These are phyloP conservation scores for Phylloscopus trochiloides DNA, from an alignment of 2,113 vertebrate species.

Conservation along the genomic window DNA sequence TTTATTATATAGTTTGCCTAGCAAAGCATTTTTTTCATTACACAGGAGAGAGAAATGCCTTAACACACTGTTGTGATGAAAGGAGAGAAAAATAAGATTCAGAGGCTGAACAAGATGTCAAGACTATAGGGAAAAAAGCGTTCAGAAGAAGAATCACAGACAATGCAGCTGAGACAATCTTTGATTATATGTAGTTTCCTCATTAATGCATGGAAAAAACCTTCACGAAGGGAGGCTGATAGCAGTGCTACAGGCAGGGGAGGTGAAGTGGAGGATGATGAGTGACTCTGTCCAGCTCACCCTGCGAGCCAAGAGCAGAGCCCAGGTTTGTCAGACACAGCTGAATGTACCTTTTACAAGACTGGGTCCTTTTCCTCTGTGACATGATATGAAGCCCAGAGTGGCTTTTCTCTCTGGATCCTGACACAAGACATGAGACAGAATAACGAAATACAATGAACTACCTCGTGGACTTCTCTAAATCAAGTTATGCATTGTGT, in stretches of 20 bases:
- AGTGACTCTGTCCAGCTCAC: not conserved
- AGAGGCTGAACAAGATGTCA: not conserved
- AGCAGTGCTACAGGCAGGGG: not conserved
- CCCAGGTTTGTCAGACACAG: not conserved
- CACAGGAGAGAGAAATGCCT: not conserved
- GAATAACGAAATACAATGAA: not conserved
- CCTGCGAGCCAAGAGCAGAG: not conserved
- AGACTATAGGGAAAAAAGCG: not conserved
- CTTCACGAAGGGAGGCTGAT: not conserved
- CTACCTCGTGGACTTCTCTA: not conserved
- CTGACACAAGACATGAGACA: not conserved
- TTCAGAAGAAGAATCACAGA: not conserved
- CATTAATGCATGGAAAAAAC: not conserved
- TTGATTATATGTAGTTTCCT: not conserved
- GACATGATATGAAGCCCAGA: not conserved
- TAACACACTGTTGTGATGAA: not conserved
- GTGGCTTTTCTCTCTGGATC: not conserved
- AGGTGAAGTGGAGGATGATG: not conserved
- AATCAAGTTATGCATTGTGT: not conserved
- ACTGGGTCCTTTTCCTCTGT: not conserved
- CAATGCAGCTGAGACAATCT: not conserved
- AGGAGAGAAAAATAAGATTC: not conserved
- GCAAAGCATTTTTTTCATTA: not conserved
- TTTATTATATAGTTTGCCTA: not conserved
- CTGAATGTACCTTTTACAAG: not conserved